phyloP scores from a whole-genome alignment of 1,140 invertebrate species.

The Littorina saxatilis region DNA sequence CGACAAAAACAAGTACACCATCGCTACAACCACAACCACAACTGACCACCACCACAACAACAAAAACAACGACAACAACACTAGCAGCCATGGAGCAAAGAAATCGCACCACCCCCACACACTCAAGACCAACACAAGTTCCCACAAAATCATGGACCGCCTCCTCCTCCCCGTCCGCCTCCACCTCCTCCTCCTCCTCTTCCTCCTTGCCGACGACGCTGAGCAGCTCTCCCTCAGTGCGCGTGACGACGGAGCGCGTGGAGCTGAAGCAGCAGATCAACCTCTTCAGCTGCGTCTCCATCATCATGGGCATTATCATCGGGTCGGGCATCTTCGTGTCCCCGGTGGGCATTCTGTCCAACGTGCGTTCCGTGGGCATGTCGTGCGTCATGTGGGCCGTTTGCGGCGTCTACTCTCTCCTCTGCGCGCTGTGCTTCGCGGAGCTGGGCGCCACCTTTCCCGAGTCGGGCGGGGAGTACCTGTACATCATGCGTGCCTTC shows the following conservation, averaged over 20 bases:
- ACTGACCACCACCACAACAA: too few relatives aligned
- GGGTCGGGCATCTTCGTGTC: constrained; percentile 97
- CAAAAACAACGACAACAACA: too few relatives aligned
- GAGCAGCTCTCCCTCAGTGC: neutral
- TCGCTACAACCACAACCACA: neutral
- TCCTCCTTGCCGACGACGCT: neutral
- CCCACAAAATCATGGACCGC: neutral
- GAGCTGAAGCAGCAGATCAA: constrained; percentile 68
- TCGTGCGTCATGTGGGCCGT: constrained; percentile 87
- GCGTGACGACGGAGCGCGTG: constrained; percentile 39
- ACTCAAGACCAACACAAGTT: neutral
- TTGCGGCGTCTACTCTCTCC: constrained; percentile 87
- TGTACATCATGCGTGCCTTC: constrained; percentile 94
- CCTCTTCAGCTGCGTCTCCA: constrained; percentile 67
- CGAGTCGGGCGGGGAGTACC: constrained; percentile 97
- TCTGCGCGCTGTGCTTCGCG: constrained; percentile 92
- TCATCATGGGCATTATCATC: constrained; percentile 74
- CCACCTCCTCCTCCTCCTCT: neutral
- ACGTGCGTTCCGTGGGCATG: constrained; percentile 89
- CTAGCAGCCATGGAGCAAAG: neutral
- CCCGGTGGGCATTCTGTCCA: constrained; percentile 89
- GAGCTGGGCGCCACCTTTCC: constrained; percentile 95
- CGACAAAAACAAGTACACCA: neutral
- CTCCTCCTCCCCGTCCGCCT: neutral
- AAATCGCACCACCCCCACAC: neutral